Conservation (phyloP, 2,888 invertebrate genomes). For the Laothoe populi region DNA sequence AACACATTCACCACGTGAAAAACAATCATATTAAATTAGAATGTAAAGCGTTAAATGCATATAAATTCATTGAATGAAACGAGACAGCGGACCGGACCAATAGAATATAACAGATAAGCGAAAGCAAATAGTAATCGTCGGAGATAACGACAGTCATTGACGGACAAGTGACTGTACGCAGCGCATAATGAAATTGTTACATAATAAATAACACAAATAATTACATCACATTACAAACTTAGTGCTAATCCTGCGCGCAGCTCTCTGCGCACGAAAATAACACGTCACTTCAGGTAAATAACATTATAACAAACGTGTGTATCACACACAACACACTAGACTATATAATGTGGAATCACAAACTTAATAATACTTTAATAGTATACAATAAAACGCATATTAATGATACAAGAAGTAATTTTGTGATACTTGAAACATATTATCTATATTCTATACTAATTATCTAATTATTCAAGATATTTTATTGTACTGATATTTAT, state of each 20-base stretch:
- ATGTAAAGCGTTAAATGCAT: slow-evolving; percentile 43
- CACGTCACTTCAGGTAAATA: slow-evolving; percentile 32
- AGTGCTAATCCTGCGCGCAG: slow-evolving; percentile 19
- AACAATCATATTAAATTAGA: slow-evolving; percentile 12
- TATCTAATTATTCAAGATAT: slow-evolving; percentile 36
- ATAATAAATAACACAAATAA: slow-evolving; percentile 39
- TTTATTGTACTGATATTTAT: slow-evolving; percentile 52
- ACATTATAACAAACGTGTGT: slow-evolving; percentile 27
- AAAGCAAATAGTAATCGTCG: slow-evolving; percentile 32
- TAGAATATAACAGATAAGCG: slow-evolving; percentile 31
- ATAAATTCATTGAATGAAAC: slow-evolving; percentile 43
- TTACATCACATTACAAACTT: slow-evolving; percentile 41
- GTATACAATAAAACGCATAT: slow-evolving; percentile 22
- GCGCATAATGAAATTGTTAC: slow-evolving; percentile 24
- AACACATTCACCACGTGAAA: slow-evolving; percentile 30
- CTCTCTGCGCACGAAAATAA: slow-evolving; percentile 28
- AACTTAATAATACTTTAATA: slow-evolving; percentile 31
- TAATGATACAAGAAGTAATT: slow-evolving; percentile 13
- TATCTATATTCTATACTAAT: slow-evolving; percentile 29
- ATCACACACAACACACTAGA: slow-evolving; percentile 1
- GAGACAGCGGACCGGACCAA: slow-evolving; percentile 40
- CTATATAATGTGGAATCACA: slow-evolving; percentile 31
- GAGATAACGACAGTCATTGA: slow-evolving; percentile 22
- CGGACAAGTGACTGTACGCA: slow-evolving; percentile 17
- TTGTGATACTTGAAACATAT: slow-evolving; percentile 7